These are phyloP conservation scores for Pinctada fucata DNA, from an alignment of 2,888 invertebrate genomes.

Conservation along the genomic window DNA sequence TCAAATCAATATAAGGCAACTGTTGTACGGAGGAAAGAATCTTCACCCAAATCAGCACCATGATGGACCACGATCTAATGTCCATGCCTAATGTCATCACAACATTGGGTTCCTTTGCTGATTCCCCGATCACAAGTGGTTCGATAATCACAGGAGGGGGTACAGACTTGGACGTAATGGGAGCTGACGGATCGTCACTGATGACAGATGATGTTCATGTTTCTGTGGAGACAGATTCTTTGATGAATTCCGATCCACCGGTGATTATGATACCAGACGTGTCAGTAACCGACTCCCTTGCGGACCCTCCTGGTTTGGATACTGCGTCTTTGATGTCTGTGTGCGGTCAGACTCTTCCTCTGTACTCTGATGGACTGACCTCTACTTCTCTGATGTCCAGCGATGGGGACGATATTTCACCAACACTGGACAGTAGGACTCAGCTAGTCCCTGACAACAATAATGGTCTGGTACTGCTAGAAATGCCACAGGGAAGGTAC, in stretches of 20 bases:
- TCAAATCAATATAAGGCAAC: too few relatives aligned
- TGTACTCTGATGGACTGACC: background rate
- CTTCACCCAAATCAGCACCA: background rate
- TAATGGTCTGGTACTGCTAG: conserved; percentile 24
- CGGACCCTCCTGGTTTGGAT: background rate
- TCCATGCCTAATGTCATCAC: background rate
- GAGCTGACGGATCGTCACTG: background rate
- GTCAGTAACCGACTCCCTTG: background rate
- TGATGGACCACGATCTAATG: background rate
- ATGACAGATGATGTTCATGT: background rate
- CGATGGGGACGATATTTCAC: background rate
- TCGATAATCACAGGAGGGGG: background rate
- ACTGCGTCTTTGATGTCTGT: background rate
- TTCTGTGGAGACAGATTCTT: background rate
- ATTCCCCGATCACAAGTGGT: background rate
- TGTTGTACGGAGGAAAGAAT: too few relatives aligned
- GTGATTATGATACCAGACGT: background rate
- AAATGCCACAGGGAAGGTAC: conserved; percentile 18
- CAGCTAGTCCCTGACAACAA: conserved; percentile 9
- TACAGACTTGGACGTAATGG: background rate
- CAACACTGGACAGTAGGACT: background rate
- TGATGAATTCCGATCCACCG: background rate
- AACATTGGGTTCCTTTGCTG: background rate
- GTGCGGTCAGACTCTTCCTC: background rate
- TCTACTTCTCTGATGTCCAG: background rate